phyloP scores from a whole-genome alignment of 2,888 invertebrate genomes.

The Athalia circularis region DNA sequence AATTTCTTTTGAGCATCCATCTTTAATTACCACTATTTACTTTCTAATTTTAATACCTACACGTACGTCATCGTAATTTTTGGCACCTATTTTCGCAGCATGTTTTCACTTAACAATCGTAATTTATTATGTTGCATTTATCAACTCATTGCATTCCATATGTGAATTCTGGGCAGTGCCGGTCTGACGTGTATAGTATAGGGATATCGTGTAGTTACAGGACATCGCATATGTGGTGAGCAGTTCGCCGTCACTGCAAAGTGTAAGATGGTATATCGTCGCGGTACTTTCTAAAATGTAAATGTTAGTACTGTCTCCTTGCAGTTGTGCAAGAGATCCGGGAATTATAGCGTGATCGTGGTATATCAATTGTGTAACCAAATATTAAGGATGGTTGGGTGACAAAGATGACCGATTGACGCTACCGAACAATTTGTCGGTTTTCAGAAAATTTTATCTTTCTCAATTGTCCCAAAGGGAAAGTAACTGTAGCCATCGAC shows the following conservation, averaged over 20 bases:
- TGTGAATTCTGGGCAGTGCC: too few relatives aligned
- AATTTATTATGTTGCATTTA: too few relatives aligned
- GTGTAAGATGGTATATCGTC: neutral
- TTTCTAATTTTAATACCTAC: neutral
- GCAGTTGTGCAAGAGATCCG: slow-evolving; percentile 60
- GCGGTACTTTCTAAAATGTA: slow-evolving; percentile 72
- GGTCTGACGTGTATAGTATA: neutral
- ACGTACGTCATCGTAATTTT: neutral
- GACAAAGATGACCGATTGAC: neutral
- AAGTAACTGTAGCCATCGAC: too few relatives aligned
- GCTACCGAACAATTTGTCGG: neutral
- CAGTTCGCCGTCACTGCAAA: slow-evolving; percentile 11
- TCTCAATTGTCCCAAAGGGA: too few relatives aligned
- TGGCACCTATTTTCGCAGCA: neutral
- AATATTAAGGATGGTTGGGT: neutral
- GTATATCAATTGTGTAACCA: slow-evolving; percentile 16
- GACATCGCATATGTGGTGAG: neutral
- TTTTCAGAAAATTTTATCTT: too few relatives aligned
- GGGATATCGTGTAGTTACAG: neutral
- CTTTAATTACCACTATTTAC: neutral
- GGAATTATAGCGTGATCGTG: neutral
- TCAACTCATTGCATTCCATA: too few relatives aligned
- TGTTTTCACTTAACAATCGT: too few relatives aligned
- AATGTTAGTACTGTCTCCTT: slow-evolving; percentile 67
- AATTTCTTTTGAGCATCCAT: too few relatives aligned